These are phyloP conservation scores for Caenorhabditis remanei DNA, from an alignment of 1,140 invertebrate genomes.

Conservation along the genomic window DNA sequence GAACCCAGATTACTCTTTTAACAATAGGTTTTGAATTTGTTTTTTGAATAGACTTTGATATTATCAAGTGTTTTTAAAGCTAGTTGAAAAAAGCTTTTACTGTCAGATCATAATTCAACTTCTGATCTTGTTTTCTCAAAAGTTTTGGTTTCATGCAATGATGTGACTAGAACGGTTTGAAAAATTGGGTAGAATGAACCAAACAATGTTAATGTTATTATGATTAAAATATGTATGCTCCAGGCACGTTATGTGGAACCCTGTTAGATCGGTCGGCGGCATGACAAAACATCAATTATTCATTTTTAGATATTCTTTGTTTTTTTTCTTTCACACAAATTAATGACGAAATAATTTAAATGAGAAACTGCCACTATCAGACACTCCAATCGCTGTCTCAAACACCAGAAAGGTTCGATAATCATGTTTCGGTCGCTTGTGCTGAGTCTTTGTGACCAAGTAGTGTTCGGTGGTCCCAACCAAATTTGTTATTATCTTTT, in stretches of 20 bases:
- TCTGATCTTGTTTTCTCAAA: no score
- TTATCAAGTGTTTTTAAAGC: no score
- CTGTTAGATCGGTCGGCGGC: neutral
- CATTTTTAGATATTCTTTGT: neutral
- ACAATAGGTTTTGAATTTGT: no score
- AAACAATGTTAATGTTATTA: no score
- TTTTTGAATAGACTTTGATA: no score
- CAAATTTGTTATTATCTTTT: conserved; percentile 2
- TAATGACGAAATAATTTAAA: conserved; percentile 1
- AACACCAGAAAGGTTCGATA: conserved; percentile 30
- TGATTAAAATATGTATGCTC: no score
- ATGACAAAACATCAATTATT: neutral
- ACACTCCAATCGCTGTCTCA: neutral
- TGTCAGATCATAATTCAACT: no score
- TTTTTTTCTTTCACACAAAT: neutral
- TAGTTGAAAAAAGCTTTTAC: no score
- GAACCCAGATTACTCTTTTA: no score
- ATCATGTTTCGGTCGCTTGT: neutral
- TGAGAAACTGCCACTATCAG: neutral
- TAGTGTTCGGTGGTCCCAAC: conserved; percentile 6
- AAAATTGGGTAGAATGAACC: no score
- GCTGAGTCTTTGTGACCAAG: neutral
- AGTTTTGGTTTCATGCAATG: no score
- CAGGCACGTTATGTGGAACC: neutral
- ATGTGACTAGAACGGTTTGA: no score